Evolutionary conservation across 2,888 invertebrate genomes (phyloP), one percentile per base, ranked within the genome.

Genomic region (Nemotelus pantherinus): DNA sequence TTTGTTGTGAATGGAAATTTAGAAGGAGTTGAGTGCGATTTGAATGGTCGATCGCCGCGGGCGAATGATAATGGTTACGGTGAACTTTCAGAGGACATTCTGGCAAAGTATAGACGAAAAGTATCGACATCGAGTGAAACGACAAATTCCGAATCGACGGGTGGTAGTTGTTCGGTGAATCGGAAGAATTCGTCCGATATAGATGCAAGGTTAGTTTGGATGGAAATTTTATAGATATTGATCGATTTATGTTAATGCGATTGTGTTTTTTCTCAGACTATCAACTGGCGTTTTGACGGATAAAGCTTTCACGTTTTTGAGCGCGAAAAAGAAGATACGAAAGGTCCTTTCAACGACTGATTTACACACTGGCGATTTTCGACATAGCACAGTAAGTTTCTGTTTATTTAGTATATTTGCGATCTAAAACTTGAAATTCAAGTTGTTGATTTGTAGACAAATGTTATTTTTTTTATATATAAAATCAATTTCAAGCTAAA

Each of bases 261-360:
- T 39, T 25, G 25, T 25, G 25, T 25, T 25, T 68, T 72, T 72
- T 77, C 43, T 6, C 1, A 84, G 84, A 79, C 78, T 83, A 44
- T 83, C 85, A 4, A 82, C 82, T 80, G 80, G 82, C n/a, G 77
- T 81, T 7, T 77, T 82, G 3, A 82, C 83, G 72, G 84, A 84
- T 77, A 84, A 85, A 78, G 82, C 82, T 4, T 77, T 86, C 47
- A 82, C 83, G 43, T 87, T 87, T 50, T 83, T 84, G 77, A 83
- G 84, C 79, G 84, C 87, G 3, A 97, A 98, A 87, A 92, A 95
- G 81, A 98, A 98, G 84, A 88, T 99, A 79, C 91, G 98, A 43
- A 90, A 95, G 82, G 98, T 98, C 76, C 89, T 99, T 50, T 95
- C 97, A 80, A 95, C 94, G 82, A 94, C 95, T 0, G 96, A 97